A percentile compares a stretch with the other conserved stretches of the same genome.
Evolutionary conservation across 2,113 vertebrate genomes (phyloP).

Genomic region (Etia nguti): DNA sequence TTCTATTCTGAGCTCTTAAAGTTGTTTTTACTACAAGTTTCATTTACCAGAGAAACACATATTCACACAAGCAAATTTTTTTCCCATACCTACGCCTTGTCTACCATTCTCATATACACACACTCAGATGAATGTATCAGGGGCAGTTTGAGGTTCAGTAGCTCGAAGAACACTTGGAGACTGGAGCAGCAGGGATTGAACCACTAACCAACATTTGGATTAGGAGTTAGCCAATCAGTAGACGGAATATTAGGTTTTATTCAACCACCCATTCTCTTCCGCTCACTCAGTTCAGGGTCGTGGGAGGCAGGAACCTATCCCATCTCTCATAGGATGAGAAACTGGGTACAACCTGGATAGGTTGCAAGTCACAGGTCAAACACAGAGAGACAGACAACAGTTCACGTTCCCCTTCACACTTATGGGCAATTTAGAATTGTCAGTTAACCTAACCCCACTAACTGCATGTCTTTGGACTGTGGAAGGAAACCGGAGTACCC

Average conservation of each 20-base stretch:
- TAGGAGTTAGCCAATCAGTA: neutral
- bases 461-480: neutral
- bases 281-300: neutral
- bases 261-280: neutral
- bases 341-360: neutral
- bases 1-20: neutral
- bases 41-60: neutral
- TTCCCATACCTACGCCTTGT: rapidly evolving
- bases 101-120: neutral
- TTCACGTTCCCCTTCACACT: neutral
- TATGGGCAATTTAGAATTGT: neutral
- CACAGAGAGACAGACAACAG: neutral
- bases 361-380: neutral
- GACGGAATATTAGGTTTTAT: neutral
- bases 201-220: neutral
- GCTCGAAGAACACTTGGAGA: neutral
- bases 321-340: neutral
- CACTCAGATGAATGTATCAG: neutral
- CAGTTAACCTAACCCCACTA: neutral
- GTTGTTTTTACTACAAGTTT: neutral
- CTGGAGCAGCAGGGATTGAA: neutral
- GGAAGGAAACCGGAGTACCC: neutral
- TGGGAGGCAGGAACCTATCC: neutral
- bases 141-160: neutral
- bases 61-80: neutral